Evolutionary conservation across 2,888 invertebrate species (phyloP), one percentile per base, ranked within the genome.

Genomic region (Callimorpha dominula): DNA sequence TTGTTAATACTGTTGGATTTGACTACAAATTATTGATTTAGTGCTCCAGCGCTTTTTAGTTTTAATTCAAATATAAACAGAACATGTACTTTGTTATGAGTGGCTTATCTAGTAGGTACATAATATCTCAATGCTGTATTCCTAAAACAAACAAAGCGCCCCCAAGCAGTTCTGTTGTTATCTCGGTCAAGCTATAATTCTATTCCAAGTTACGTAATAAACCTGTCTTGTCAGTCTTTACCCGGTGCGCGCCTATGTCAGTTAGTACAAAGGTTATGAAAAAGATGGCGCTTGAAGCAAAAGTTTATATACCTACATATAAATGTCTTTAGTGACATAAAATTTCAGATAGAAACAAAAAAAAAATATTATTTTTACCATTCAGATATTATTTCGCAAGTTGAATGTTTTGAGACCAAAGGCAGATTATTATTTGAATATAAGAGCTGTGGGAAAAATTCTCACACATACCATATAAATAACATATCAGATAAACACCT

Each of bases 221-320:
- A 46, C 43, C 43, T 46, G 43, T 46, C 43, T 46, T 46, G 43
- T 62, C 7, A 49, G 12, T 65, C 12, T 46, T 9, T 42, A 12
- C 9, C 4, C 68, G 1, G 17, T 11, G 15, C 31, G 17, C 15
- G 9, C 40, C 5, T 60, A 2, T 60, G 20, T 31, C 60, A 46
- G 49, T 68, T n/a, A 60, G 68, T 68, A 15, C 60, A 20, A 46
- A 31, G 11, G 15, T 8, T 17, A 31, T 17, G 20, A 46, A 57
- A 60, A 20, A 68, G 68, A 68, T 68, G 68, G 68, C 68, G 68
- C 57, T 54, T n/a, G 12, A n/a, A 42, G 17, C 12, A 67, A 17
- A 1, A 42, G 20, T n/a, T 40, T n/a, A 40, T 5, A 7, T 40
- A 31, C 31, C 31, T 31, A 31, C 31, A 31, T 31, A 1, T 31